These are phyloP conservation scores for Xiphophorus hellerii DNA, from an alignment of 2,113 vertebrate species.

Conservation along the genomic window DNA sequence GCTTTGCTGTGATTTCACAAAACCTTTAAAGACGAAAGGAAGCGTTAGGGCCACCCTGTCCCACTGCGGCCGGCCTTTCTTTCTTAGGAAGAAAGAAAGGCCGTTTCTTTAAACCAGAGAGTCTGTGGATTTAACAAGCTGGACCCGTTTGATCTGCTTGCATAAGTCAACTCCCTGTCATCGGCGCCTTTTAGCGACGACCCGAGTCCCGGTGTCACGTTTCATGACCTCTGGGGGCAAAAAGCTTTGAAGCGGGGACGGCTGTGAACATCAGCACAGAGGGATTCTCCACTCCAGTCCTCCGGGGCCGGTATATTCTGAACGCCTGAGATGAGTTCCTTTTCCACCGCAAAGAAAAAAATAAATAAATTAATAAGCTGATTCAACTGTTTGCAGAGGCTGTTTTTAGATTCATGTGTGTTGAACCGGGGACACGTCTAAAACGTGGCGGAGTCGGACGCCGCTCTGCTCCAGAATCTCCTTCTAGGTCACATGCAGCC, in stretches of 20 bases:
- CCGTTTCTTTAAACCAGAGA: constrained; percentile 32
- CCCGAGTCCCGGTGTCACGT: constrained; percentile 47
- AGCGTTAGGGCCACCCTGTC: background rate
- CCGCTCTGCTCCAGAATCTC: background rate
- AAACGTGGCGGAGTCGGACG: background rate
- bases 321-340: background rate
- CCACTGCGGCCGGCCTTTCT: background rate
- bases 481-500: background rate
- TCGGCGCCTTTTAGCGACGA: constrained; percentile 18
- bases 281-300: background rate
- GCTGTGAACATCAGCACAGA: constrained; percentile 23
- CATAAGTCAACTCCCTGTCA: constrained; percentile 49
- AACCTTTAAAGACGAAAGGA: background rate
- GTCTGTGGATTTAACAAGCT: constrained; percentile 34
- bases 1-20: background rate
- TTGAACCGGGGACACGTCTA: background rate
- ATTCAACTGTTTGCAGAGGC: background rate
- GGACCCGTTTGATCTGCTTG: constrained; percentile 37
- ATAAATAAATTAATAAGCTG: too few relatives aligned
- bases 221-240: constrained; percentile 49
- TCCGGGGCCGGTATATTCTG: background rate
- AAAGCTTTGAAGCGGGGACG: constrained; percentile 37
- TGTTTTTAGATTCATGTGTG: background rate
- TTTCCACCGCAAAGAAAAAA: background rate
- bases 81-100: constrained; percentile 14